phyloP scores from a whole-genome alignment of 2,888 invertebrate genomes.

The Leptinotarsa juncta region DNA sequence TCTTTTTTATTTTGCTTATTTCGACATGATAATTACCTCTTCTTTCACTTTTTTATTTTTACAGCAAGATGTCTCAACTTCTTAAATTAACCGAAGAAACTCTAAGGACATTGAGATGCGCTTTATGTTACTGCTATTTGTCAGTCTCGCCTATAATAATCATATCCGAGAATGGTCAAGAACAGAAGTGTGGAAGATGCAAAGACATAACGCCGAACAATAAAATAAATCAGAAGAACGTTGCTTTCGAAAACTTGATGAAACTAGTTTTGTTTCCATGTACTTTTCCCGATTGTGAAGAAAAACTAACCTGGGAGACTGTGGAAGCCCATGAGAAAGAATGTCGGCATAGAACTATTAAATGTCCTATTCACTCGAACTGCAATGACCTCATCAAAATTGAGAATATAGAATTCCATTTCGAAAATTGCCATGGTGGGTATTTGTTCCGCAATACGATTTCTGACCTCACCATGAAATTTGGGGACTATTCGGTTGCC shows the following conservation, averaged over 20 bases:
- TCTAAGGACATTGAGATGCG: slow-evolving; percentile 24
- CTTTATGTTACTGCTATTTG: slow-evolving; percentile 30
- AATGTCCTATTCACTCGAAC: background rate
- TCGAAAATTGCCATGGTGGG: background rate
- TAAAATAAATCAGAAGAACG: slow-evolving; percentile 24
- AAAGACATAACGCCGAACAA: slow-evolving; percentile 21
- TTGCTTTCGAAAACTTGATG: slow-evolving; percentile 34
- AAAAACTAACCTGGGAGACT: background rate
- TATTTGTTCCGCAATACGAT: background rate
- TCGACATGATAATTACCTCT: too few relatives aligned
- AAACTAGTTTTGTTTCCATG: slow-evolving; percentile 36
- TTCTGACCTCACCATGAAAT: background rate
- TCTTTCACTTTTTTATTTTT: background rate
- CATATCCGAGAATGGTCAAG: slow-evolving; percentile 33
- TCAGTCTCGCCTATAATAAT: slow-evolving; percentile 34
- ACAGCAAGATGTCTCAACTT: slow-evolving; percentile 1
- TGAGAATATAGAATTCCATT: background rate
- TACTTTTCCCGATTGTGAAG: slow-evolving; percentile 6
- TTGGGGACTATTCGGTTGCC: background rate
- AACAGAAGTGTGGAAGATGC: slow-evolving; percentile 39
- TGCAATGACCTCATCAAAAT: background rate
- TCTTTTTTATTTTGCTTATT: too few relatives aligned
- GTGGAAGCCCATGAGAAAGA: background rate
- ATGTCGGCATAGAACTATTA: background rate
- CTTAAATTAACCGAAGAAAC: background rate